Evolutionary conservation across 2,797 vertebrate species (phyloP).

Genomic region (Tolypeutes matacus): DNA sequence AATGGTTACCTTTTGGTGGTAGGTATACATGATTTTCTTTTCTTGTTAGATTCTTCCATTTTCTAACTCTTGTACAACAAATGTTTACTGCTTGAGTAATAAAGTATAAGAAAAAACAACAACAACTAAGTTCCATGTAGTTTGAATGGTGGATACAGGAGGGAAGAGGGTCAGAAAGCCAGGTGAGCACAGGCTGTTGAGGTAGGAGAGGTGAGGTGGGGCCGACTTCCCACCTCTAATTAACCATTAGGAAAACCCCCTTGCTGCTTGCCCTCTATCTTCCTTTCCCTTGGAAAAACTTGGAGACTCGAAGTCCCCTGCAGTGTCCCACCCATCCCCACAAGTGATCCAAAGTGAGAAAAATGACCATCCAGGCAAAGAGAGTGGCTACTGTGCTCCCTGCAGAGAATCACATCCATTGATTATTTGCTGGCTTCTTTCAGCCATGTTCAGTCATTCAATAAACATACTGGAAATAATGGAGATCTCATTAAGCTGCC

Average conservation of each 20-base stretch:
- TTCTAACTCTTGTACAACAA: background rate
- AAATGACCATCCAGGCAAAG: background rate
- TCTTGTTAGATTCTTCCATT: constrained; percentile 46
- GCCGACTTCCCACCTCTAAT: background rate
- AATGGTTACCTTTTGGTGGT: background rate
- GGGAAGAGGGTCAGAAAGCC: background rate
- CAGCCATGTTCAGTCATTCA: background rate
- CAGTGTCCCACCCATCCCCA: background rate
- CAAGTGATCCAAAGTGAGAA: background rate
- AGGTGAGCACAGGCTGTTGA: background rate
- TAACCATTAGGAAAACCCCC: background rate
- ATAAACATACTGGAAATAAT: background rate
- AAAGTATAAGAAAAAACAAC: background rate
- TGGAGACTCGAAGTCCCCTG: background rate
- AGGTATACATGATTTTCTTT: background rate
- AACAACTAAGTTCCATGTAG: background rate
- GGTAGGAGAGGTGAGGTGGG: background rate
- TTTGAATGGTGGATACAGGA: background rate
- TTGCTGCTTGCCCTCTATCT: background rate
- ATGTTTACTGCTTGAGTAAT: background rate
- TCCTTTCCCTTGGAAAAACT: background rate
- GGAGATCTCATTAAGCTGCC: constrained; percentile 43
- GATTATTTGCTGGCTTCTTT: background rate
- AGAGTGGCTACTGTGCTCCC: background rate
- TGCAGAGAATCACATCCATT: background rate